Base-by-base conservation (phyloP, 2,888 invertebrate genomes). In the Torymus auratus region DNA sequence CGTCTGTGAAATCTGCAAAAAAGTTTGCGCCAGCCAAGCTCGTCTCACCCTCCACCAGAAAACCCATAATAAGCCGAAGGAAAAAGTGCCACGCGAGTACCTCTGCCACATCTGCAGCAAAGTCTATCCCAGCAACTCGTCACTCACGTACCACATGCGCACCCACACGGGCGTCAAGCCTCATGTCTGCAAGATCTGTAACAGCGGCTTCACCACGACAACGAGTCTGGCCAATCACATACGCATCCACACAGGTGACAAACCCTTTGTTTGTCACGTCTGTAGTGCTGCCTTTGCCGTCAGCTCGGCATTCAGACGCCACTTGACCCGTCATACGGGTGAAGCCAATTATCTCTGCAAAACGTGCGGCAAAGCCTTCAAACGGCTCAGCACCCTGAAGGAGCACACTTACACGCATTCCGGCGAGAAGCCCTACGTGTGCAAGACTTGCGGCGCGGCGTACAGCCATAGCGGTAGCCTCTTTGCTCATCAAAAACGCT, bases 271-370 rank as follows among this genome's bases (percentile, higher is more conserved):
- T 41, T 91, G 91, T 78, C 90, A 91, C 60, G 90, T 91, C 4
- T 91, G 91, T 61, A 91, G 90, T 72, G 91, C 91, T 52, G 91
- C 91, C 10, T 91, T 91, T 53, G 91, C 91, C n/a, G 91, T 91
- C 0, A 90, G 90, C 73, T 91, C 91, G 13, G 91, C 91, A 1
- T 89, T 89, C 65, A 80, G 89, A 10, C 85, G 91, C 4, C 91
- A 91, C 52, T 74, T 90, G 28, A 91, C 91, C 0, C 85, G 91
- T n/a, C 91, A 91, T 78, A 91, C 91, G 0, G 91, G 91, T 5
- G 91, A 91, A 65, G 91, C 91, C n/a, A 91, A 91, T 86, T 91
- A 91, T 83, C 84, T 90, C 0, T 91, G 91, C 70, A 90, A 90
- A 83, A 90, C 89, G 0, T 91, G 91, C 61, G 90, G 90, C 0